phyloP scores from a whole-genome alignment of 2,888 invertebrate genomes.

The Latheticus oryzae region DNA sequence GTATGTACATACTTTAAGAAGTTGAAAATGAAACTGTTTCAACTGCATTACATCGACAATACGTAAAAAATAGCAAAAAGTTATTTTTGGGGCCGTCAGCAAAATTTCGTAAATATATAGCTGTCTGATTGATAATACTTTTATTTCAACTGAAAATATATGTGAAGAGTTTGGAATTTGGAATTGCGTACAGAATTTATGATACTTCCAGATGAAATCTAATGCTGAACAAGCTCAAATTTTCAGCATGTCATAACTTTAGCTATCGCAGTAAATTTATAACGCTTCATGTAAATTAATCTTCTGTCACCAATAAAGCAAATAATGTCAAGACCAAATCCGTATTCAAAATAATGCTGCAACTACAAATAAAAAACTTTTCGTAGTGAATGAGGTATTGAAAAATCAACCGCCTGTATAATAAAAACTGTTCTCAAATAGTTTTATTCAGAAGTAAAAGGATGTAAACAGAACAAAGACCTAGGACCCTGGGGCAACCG shows the following conservation, averaged over 20 bases:
- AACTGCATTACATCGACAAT: too few species aligned
- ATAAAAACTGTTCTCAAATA: slow-evolving; percentile 23
- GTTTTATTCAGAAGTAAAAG: slow-evolving; percentile 36
- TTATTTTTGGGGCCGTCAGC: too few species aligned
- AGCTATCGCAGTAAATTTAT: slow-evolving; percentile 27
- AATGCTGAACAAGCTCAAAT: slow-evolving; percentile 36
- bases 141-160: slow-evolving; percentile 6
- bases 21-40: too few species aligned
- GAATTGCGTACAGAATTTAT: slow-evolving; percentile 30
- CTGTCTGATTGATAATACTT: slow-evolving; percentile 12
- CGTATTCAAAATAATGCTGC: not conserved
- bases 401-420: slow-evolving; percentile 39
- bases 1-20: too few species aligned
- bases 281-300: slow-evolving; percentile 16
- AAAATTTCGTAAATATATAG: too few species aligned
- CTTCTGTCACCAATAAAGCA: slow-evolving; percentile 12
- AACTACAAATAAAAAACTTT: slow-evolving; percentile 10
- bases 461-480: slow-evolving; percentile 28
- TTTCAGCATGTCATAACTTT: slow-evolving; percentile 27
- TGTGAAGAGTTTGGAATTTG: slow-evolving; percentile 30
- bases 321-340: slow-evolving; percentile 3
- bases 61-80: too few species aligned
- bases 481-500: slow-evolving; percentile 23
- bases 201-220: slow-evolving; percentile 34
- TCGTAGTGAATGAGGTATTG: too few species aligned